Conservation (phyloP, 2,888 invertebrate species). For the Tenthredo livida region DNA sequence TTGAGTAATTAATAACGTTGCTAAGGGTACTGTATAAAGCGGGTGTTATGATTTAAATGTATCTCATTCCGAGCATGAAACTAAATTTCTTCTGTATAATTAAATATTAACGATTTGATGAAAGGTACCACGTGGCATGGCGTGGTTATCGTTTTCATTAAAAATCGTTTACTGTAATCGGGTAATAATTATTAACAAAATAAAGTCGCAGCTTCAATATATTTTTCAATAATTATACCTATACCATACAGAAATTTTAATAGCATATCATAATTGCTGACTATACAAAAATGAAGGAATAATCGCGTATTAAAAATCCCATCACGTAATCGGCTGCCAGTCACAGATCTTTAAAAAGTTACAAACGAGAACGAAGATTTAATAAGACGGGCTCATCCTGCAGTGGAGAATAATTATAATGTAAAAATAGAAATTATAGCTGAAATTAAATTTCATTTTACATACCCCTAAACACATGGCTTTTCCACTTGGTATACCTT, state of each 20-base stretch:
- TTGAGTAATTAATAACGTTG: slow-evolving; percentile 42
- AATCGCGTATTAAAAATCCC: not conserved
- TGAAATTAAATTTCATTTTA: not conserved
- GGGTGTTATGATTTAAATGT: slow-evolving; percentile 27
- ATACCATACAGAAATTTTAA: not conserved
- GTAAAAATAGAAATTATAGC: not conserved
- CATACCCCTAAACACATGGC: not conserved
- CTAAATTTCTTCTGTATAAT: not conserved
- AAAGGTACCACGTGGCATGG: not conserved
- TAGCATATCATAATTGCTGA: not conserved
- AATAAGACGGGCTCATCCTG: not conserved
- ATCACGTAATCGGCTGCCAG: no score
- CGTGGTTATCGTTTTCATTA: not conserved
- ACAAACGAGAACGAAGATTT: not conserved
- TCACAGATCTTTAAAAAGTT: not conserved
- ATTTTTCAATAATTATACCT: not conserved
- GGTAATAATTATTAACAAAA: not conserved
- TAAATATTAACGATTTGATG: not conserved
- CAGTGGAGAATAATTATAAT: not conserved
- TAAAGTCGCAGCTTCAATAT: not conserved
- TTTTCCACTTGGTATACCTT: not conserved
- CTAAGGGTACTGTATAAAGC: not conserved
- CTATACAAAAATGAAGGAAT: not conserved
- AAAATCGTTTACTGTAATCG: not conserved
- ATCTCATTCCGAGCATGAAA: slow-evolving; percentile 8